Evolutionary conservation across 2,888 invertebrate species (phyloP), one percentile per base, ranked within the genome.

Genomic region (Orthosia cruda): DNA sequence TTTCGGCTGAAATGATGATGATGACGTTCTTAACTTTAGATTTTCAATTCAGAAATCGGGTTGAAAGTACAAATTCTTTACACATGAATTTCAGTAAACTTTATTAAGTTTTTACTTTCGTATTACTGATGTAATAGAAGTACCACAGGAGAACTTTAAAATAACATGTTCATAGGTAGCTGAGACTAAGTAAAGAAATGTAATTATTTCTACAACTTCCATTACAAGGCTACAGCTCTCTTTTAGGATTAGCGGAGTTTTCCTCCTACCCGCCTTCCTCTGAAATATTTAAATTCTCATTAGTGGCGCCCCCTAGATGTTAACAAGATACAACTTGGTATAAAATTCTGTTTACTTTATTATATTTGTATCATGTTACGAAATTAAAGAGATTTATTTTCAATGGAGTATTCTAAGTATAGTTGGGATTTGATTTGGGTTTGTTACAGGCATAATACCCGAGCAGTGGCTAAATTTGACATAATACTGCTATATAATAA

Each of bases 221-320:
- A 71, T 71, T 64, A 74, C 77, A 57, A 54, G 65, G 63, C 80
- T 70, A 80, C 77, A 77, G 74, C 73, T 77, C 74, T 81, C 81
- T 76, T 79, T 74, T 64, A 73, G 83, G 83, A 87, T 91, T 85
- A 87, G 77, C 77, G 81, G 77, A 85, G 86, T 88, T 88, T 89
- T 89, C 84, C 82, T 77, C 70, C 71, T 71, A 63, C 73, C 57
- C 73, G 80, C 78, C 23, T 74, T 75, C 62, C 68, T 83, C 83
- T 90, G 79, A 88, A 92, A 91, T 91, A 92, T 92, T 92, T 88
- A 92, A 90, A 90, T 90, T 89, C 92, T 92, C 90, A 92, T 92
- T 92, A 92, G 87, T 86, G 81, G 83, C 57, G 74, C 74, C 79
- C 82, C 76, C 83, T 83, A 77, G 83, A 85, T 67, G 77, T 83